These are phyloP conservation scores for Zootermopsis nevadensis DNA, from an alignment of 2,888 invertebrate genomes.

Conservation along the genomic window DNA sequence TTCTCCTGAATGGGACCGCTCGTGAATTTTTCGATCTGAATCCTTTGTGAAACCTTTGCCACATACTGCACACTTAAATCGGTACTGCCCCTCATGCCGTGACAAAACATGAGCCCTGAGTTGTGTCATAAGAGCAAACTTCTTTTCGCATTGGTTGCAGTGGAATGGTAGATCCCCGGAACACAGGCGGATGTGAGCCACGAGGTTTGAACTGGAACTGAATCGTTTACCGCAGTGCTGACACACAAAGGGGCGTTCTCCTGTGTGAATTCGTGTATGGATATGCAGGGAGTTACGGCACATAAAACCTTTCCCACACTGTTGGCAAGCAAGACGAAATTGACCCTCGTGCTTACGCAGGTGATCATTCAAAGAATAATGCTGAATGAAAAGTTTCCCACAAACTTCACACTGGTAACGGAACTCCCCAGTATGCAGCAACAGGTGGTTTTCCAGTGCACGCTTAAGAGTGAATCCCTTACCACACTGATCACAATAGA, in stretches of 20 bases:
- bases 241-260: constrained; percentile 52
- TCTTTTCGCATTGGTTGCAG: constrained; percentile 52
- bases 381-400: constrained; percentile 53
- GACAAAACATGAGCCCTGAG: constrained; percentile 46
- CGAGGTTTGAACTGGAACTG: constrained; percentile 48
- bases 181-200: constrained; percentile 50
- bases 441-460: constrained; percentile 51
- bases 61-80: constrained; percentile 50
- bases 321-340: constrained; percentile 49
- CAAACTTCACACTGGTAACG: constrained; percentile 53
- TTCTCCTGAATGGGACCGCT: constrained; percentile 51
- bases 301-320: constrained; percentile 53
- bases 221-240: constrained; percentile 53
- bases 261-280: constrained; percentile 52
- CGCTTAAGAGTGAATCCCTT: constrained; percentile 55
- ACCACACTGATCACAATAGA: constrained; percentile 57
- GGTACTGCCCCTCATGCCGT: constrained; percentile 48
- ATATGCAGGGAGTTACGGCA: constrained; percentile 48
- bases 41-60: constrained; percentile 52
- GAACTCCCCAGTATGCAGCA: constrained; percentile 47
- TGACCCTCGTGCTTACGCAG: constrained; percentile 50
- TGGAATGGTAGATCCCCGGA: constrained; percentile 47
- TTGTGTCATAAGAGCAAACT: constrained; percentile 47
- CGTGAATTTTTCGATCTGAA: constrained; percentile 51
- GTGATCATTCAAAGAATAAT: constrained; percentile 51